These are phyloP conservation scores for Holacanthus passer DNA, from an alignment of 2,113 vertebrate species.

Conservation along the genomic window DNA sequence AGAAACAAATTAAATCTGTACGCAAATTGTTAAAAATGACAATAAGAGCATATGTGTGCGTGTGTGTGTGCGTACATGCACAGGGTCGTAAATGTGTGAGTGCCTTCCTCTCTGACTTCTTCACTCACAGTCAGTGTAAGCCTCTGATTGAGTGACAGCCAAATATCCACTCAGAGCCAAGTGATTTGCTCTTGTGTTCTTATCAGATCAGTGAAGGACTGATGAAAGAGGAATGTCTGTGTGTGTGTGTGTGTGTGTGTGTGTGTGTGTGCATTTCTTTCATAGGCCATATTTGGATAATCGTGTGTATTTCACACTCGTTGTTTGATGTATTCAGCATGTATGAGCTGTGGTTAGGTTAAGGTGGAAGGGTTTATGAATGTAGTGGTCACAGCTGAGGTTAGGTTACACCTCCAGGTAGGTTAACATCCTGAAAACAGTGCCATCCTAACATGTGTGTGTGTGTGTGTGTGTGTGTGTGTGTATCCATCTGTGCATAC, in stretches of 20 bases:
- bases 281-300: background rate
- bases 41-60: background rate
- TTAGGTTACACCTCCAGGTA: conserved; percentile 20
- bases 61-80: background rate
- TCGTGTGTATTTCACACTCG: background rate
- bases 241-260: conserved; percentile 11
- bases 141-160: conserved; percentile 29
- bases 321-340: background rate
- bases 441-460: conserved; percentile 20
- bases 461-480: conserved; percentile 32
- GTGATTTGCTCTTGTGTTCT: conserved; percentile 32
- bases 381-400: conserved; percentile 2
- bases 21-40: background rate
- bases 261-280: conserved; percentile 6
- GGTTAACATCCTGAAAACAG: conserved; percentile 1
- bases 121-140: background rate
- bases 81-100: background rate
- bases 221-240: conserved; percentile 19
- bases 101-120: background rate
- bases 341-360: background rate
- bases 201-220: conserved; percentile 37
- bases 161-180: conserved; percentile 29
- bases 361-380: background rate
- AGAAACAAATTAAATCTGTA: background rate
- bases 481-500: conserved; percentile 60